These are phyloP conservation scores for Sitophilus oryzae DNA, from an alignment of 1,140 invertebrate genomes.

Conservation along the genomic window DNA sequence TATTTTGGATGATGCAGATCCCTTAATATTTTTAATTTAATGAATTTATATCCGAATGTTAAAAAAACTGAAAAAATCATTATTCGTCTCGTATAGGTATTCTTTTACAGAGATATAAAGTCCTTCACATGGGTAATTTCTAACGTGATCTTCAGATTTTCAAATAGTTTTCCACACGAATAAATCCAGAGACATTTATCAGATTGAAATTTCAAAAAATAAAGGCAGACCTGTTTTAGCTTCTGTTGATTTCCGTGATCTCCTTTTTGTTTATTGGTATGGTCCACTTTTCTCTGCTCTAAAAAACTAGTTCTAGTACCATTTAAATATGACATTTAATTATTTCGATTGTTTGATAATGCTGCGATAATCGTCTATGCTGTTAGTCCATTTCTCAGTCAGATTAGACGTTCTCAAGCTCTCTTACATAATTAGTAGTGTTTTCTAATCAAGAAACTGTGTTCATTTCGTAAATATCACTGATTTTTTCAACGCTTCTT, in stretches of 20 bases:
- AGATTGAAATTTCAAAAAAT: conserved; percentile 10
- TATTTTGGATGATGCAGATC: no score
- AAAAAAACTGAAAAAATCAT: no score
- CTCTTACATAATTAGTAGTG: background rate
- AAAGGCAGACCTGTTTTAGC: conserved; percentile 7
- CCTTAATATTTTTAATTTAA: no score
- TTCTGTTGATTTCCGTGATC: conserved; percentile 11
- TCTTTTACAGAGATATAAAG: no score
- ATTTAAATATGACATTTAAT: conserved; percentile 17
- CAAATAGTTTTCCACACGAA: background rate
- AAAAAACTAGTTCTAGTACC: conserved; percentile 3
- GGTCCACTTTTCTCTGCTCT: conserved; percentile 8
- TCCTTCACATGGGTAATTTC: background rate
- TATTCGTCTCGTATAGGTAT: no score
- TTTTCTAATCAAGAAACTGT: background rate
- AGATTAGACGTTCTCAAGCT: conserved; percentile 2
- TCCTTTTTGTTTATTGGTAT: conserved; percentile 10
- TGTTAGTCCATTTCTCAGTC: background rate
- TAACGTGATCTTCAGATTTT: background rate
- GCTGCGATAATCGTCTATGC: background rate
- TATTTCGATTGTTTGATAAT: conserved; percentile 12
- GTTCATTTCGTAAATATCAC: background rate
- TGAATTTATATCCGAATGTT: no score
- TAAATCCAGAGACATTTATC: conserved; percentile 9
- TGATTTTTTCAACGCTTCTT: background rate